phyloP scores from a whole-genome alignment of 2,113 vertebrate species.

The Syrmaticus mikado region DNA sequence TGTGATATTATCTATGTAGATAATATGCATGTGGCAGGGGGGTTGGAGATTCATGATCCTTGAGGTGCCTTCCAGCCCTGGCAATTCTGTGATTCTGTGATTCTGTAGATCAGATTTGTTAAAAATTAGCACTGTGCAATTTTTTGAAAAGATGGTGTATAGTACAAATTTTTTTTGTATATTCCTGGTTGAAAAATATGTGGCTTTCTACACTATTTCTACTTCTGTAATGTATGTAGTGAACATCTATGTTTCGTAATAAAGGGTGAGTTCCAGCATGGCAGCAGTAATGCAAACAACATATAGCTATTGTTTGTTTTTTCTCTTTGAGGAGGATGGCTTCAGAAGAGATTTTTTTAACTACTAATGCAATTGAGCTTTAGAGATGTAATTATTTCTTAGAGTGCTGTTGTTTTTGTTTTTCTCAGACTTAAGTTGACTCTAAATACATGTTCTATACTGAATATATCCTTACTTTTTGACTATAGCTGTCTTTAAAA shows the following conservation, averaged over 20 bases:
- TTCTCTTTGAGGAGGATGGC: not conserved
- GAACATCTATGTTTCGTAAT: not conserved
- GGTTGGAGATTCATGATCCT: too few species aligned
- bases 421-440: not conserved
- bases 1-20: not conserved
- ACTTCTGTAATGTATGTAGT: not conserved
- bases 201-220: not conserved
- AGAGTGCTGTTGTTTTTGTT: not conserved
- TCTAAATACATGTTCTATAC: not conserved
- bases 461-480: not conserved
- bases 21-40: too few species aligned
- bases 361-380: not conserved
- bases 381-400: not conserved
- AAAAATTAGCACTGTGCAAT: not conserved
- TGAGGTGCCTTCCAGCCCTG: too few species aligned
- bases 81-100: too few species aligned
- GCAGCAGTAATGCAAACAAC: not conserved
- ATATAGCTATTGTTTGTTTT: not conserved
- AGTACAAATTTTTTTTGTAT: not conserved
- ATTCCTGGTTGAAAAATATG: not conserved
- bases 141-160: not conserved
- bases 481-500: not conserved
- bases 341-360: not conserved
- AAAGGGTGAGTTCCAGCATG: not conserved
- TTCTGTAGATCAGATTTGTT: not conserved